Base-by-base conservation (phyloP, 2,797 vertebrate genomes). In the Acestrorhynchus altus region DNA sequence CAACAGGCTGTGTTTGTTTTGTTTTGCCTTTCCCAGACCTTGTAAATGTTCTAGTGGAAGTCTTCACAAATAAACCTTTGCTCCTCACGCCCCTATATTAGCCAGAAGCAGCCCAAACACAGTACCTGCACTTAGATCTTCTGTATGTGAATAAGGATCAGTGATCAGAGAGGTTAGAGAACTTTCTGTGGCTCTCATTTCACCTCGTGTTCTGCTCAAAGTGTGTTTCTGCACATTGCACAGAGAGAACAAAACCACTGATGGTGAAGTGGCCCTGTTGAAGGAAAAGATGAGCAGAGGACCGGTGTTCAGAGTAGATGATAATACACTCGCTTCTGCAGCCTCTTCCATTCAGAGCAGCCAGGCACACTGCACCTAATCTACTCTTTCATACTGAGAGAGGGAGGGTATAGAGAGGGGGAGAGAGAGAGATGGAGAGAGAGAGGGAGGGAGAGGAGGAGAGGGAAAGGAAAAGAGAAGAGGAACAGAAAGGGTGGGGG, bases 41-140 rank as follows among this genome's bases (percentile, higher is more conserved):
- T 60, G 54, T 42, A 47, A 65, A 56, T 49, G 72, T 51, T 76
- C 46, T 65, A 72, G 59, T 59, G 4, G 56, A 54, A 35, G 44
- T 24, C 8, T 63, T 77, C 47, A 18, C 56, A 74, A 74, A 81
- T 69, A 78, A 70, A 74, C 70, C 63, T 74, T 74, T 73, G 64
- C 70, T 51, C 70, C 12, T 74, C 44, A 61, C 52, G 26, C 74
- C 20, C 44, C 26, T 13, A 42, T 57, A 47, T 71, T 66, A 49
- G 18, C 39, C 67, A 26, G 12, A 18, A 26, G 39, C 26, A 40
- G 40, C 28, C 31, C 24, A 26, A 13, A 24, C 35, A 20, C 11
- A 2, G 18, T 8, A 22, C 13, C 12, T 13, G n/a, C 61, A 28
- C 26, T 31, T 13, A 18, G 35, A 4, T 44, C 16, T 0, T 57